phyloP scores from a whole-genome alignment of 2,888 invertebrate species.

The Synergus laeviventris region DNA sequence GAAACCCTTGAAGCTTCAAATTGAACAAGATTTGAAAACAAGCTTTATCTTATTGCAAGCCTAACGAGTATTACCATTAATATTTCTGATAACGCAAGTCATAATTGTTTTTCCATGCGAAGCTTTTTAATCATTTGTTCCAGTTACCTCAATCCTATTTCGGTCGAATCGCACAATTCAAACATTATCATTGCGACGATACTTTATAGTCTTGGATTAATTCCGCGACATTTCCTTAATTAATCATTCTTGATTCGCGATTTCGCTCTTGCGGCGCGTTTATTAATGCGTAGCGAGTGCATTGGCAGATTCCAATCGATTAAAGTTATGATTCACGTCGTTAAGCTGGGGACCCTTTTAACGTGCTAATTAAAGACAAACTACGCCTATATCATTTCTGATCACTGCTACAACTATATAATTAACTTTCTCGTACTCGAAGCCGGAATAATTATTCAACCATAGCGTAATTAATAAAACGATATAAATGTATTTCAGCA shows the following conservation, averaged over 20 bases:
- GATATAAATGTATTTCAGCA: slow-evolving; percentile 19
- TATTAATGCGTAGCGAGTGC: slow-evolving; percentile 25
- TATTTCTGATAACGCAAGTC: not conserved
- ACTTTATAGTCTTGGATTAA: slow-evolving; percentile 29
- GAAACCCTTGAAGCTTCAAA: no score
- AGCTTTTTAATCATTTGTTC: not conserved
- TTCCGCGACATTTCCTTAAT: slow-evolving; percentile 40
- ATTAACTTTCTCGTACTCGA: slow-evolving; percentile 44
- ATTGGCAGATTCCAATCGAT: slow-evolving; percentile 49
- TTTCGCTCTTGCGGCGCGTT: slow-evolving; percentile 33
- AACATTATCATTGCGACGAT: slow-evolving; percentile 17
- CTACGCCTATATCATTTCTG: slow-evolving; percentile 48
- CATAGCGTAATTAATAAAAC: slow-evolving; percentile 25
- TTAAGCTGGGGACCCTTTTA: slow-evolving; percentile 51
- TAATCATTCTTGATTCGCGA: slow-evolving; percentile 39
- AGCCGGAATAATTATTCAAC: slow-evolving; percentile 12
- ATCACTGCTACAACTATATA: slow-evolving; percentile 50
- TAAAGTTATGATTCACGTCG: slow-evolving; percentile 53
- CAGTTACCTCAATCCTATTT: slow-evolving; percentile 28
- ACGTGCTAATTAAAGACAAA: slow-evolving; percentile 52
- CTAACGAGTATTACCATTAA: not conserved
- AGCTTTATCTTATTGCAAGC: no score
- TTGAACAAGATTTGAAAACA: no score
- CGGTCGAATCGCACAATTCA: slow-evolving; percentile 2
- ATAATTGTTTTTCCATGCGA: slow-evolving; percentile 3